Base-by-base conservation (phyloP, 2,113 vertebrate genomes). In the Apistogramma diplotaenia region DNA sequence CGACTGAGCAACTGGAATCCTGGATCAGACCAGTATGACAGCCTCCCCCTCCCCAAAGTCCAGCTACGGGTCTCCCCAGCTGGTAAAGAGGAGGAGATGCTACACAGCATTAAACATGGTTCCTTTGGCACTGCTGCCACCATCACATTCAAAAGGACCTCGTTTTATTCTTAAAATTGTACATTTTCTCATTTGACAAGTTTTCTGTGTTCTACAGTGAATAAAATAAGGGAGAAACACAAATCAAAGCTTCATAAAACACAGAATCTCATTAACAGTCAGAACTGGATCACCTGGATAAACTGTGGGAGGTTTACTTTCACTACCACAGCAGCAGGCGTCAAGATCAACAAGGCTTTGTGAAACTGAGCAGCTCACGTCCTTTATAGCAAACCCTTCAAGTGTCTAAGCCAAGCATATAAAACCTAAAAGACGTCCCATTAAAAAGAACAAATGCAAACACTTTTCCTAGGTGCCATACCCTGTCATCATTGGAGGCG, bases 401-500 rank as follows among this genome's bases (percentile, higher is more conserved):
- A 2, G 29, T n/a, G 10, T 31, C 8, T 21, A 46, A 61, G 40
- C 1, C 4, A 57, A 51, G 43, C n/a, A 16, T 9, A 16, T 23
- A 29, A 40, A 29, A n/a, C n/a, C 3, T 37, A 9, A 43, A 33
- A 55, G 54, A 1, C 0, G 2, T 6, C 3, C 33, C 13, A 58
- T 37, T 37, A 8, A 51, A 11, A n/a, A 0, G 61, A 23, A 49
- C 2, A 15, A 71, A 65, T 18, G n/a, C 2, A 15, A 74, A 55
- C 59, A 21, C 9, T 29, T 1, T 27, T 2, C 1, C 31, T 2
- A 31, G 18, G 7, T 1, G 40, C 5, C 93, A 0, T 95, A 99
- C 98, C 95, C 96, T 90, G 87, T 99, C 98, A 31, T 99, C 97
- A 33, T 98, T 97, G 6, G 97, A 97, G 9, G 96, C 95, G 89